Conservation (phyloP, 2,797 vertebrate genomes). For the Vireo griseus region DNA sequence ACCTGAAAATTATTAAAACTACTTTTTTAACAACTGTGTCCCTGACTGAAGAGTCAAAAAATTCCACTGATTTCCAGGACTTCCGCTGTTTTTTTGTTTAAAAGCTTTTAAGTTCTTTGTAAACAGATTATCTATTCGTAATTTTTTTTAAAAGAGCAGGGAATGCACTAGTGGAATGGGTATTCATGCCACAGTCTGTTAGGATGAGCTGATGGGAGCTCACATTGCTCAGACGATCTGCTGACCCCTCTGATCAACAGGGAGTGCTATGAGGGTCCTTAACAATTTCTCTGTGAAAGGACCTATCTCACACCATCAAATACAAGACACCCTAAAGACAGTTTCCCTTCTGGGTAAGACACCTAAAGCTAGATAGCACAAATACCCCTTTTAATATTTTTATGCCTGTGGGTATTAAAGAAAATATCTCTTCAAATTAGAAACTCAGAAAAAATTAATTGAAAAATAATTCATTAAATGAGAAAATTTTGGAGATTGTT, state of each 20-base stretch:
- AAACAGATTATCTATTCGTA: background rate
- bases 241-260: background rate
- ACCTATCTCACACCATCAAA: background rate
- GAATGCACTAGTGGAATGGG: accelerated
- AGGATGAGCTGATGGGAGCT: background rate
- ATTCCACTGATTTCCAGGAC: background rate
- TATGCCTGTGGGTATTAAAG: background rate
- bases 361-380: background rate
- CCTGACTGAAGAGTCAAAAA: background rate
- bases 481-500: background rate
- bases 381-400: background rate
- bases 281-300: background rate
- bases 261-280: background rate
- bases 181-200: background rate
- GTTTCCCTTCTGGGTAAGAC: background rate
- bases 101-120: background rate
- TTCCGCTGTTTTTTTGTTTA: background rate
- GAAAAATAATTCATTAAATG: background rate
- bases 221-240: background rate
- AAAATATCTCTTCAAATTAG: background rate
- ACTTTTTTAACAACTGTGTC: background rate
- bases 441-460: background rate
- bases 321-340: background rate
- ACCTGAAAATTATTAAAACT: background rate
- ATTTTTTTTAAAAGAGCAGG: background rate